Conservation (phyloP, 1,140 invertebrate species). For the Sinonovacula constricta region DNA sequence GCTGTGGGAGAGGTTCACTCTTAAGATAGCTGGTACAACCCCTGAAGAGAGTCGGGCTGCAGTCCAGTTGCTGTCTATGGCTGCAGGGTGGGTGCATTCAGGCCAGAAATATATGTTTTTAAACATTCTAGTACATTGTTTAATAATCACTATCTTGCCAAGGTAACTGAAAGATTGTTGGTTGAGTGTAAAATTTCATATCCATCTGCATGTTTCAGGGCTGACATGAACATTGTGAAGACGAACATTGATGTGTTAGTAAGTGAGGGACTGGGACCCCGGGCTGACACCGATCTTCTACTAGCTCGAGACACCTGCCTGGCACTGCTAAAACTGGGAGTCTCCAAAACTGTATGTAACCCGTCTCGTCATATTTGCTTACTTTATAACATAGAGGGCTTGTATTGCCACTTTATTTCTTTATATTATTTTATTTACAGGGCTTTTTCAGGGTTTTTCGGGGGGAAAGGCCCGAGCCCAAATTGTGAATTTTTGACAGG, state of each 20-base stretch:
- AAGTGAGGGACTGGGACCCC: constrained; percentile 81
- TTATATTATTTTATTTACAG: neutral
- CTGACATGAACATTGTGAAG: constrained; percentile 80
- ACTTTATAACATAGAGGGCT: too few relatives aligned
- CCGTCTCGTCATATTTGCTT: too few relatives aligned
- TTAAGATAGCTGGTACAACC: constrained; percentile 86
- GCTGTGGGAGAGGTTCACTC: constrained; percentile 89
- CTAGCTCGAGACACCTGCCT: constrained; percentile 82
- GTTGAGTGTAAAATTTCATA: too few relatives aligned
- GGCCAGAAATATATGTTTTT: too few relatives aligned
- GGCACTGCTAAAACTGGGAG: constrained; percentile 80
- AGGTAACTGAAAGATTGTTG: too few relatives aligned
- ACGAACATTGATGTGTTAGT: constrained; percentile 83
- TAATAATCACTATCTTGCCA: too few relatives aligned
- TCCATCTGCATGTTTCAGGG: too few relatives aligned
- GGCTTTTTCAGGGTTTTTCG: neutral
- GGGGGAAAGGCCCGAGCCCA: too few relatives aligned
- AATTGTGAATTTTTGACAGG: too few relatives aligned
- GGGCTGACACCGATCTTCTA: constrained; percentile 80
- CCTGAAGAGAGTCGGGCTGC: constrained; percentile 85
- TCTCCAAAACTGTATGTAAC: constrained; percentile 60
- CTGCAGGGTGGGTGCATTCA: constrained; percentile 83
- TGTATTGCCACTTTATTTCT: neutral
- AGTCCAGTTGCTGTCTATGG: constrained; percentile 87
- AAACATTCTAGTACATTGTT: too few relatives aligned